Base-by-base conservation (phyloP, 2,113 vertebrate genomes). In the Mastomys natalensis region DNA sequence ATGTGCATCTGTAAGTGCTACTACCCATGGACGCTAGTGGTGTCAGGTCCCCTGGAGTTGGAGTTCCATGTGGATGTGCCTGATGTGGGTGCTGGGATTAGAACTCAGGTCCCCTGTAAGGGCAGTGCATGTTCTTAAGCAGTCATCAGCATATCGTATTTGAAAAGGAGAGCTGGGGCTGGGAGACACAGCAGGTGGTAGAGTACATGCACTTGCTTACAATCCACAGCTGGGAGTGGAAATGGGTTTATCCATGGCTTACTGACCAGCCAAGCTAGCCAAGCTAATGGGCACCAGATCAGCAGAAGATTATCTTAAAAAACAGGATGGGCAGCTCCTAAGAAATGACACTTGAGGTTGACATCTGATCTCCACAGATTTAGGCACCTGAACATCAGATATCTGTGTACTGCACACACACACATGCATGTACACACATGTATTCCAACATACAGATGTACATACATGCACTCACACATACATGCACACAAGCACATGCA, bases 401-500 rank as follows among this genome's bases (percentile, higher is more conserved):
- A 26, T 22, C 4, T 76, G 43, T 7, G 9, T 3, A 16, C 45
- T 26, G 22, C 11, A 34, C 15, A n/a, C 37, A 37, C 68, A 70
- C 68, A 17, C 31, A 62, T 24, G 22, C 22, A 24, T 22, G 24
- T 8, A 53, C 76, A 78, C 15, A 45, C 11, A 40, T 22, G 13
- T 10, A n/a, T n/a, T n/a, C n/a, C n/a, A n/a, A n/a, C n/a, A n/a
- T n/a, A n/a, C n/a, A n/a, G n/a, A n/a, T 12, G 53, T 13, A 55
- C 53, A 16, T 3, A 16, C 34, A 22, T 3, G 6, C 73, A 45
- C 22, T 1, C 60, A 64, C 62, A 29, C 3, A 51, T 12, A 7
- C 29, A 24, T 22, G 12, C 7, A 5, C 0, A 22, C 40, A 24
- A 19, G 45, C 5, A 19, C 19, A 51, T 11, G 10, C 9, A n/a